phyloP scores from a whole-genome alignment of 2,797 vertebrate genomes.

The Phoeniculus purpureus region DNA sequence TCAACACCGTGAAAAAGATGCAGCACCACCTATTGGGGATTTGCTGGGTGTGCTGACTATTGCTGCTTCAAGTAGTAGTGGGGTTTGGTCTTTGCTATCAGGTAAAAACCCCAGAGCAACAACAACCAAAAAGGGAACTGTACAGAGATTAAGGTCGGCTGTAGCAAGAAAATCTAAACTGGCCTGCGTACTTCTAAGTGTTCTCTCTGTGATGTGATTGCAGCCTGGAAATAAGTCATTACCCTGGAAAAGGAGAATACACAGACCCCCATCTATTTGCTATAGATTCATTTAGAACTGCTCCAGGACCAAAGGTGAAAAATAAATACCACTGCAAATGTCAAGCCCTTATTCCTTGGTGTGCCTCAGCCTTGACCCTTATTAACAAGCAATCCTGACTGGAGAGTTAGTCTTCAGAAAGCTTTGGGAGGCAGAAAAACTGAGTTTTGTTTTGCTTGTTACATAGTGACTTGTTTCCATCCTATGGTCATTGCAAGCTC shows the following conservation, averaged over 20 bases:
- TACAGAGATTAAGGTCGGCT: neutral
- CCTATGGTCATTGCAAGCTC: neutral
- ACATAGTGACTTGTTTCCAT: neutral
- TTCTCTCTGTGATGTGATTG: neutral
- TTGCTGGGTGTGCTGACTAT: neutral
- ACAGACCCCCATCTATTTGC: neutral
- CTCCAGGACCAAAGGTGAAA: neutral
- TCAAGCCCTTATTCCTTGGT: neutral
- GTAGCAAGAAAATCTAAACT: neutral
- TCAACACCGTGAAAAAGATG: neutral
- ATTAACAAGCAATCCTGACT: neutral
- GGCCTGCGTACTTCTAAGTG: neutral
- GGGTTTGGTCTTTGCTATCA: too few species aligned
- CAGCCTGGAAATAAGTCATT: neutral
- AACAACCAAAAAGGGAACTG: neutral
- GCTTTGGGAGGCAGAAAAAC: neutral
- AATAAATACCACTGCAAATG: neutral
- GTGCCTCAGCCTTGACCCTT: neutral
- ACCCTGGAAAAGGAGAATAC: neutral
- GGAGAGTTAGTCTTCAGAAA: neutral
- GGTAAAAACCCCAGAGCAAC: too few species aligned
- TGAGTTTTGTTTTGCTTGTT: neutral
- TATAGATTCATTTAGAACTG: neutral
- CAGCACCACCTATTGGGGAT: slow-evolving; percentile 64
- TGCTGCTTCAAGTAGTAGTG: neutral